Conservation (phyloP, 2,113 vertebrate species). For the Perccottus glenii region DNA sequence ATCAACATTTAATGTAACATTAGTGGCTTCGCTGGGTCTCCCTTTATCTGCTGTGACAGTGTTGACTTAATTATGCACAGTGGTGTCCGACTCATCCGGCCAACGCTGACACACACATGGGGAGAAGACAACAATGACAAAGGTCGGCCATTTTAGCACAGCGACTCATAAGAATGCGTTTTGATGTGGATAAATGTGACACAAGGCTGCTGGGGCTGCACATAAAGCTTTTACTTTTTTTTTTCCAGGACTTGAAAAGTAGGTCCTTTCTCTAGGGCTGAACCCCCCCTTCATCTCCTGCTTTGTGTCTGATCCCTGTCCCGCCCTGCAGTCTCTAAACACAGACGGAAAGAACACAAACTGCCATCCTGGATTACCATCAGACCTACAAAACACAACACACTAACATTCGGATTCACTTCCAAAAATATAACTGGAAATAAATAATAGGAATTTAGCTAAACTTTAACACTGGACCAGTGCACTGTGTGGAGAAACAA, state of each 20-base stretch:
- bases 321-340: slow-evolving; percentile 58
- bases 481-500: not conserved
- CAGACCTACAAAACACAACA: slow-evolving; percentile 45
- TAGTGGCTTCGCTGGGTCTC: slow-evolving; percentile 61
- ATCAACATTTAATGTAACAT: slow-evolving; percentile 77
- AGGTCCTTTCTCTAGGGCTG: slow-evolving; percentile 49
- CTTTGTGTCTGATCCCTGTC: slow-evolving; percentile 56
- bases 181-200: slow-evolving; percentile 67
- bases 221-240: slow-evolving; percentile 11
- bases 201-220: slow-evolving; percentile 14
- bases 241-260: slow-evolving; percentile 43
- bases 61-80: slow-evolving; percentile 71
- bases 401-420: slow-evolving; percentile 19
- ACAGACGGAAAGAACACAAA: slow-evolving; percentile 53
- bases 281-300: slow-evolving; percentile 56
- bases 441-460: slow-evolving; percentile 8
- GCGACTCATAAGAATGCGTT: slow-evolving; percentile 37
- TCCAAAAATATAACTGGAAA: slow-evolving; percentile 24
- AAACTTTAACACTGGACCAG: not conserved
- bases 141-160: slow-evolving; percentile 19
- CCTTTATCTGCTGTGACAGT: slow-evolving; percentile 68
- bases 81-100: slow-evolving; percentile 47
- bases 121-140: slow-evolving; percentile 4
- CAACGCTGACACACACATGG: slow-evolving; percentile 30
- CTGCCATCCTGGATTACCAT: slow-evolving; percentile 62